Base-by-base conservation (phyloP, 2,888 invertebrate genomes). In the Tineola bisselliella region DNA sequence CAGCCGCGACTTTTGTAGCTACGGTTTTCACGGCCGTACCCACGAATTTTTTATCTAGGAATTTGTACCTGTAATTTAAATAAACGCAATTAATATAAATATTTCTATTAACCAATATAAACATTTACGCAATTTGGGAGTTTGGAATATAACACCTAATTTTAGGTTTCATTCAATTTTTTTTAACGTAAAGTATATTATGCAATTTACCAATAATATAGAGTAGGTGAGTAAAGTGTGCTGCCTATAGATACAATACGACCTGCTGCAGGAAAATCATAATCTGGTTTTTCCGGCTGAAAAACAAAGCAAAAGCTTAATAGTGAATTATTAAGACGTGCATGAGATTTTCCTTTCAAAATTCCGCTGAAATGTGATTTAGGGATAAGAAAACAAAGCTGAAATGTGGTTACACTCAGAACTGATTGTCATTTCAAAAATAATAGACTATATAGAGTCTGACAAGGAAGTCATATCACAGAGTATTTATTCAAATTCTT, bases 41-140 rank as follows among this genome's bases (percentile, higher is more conserved):
- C 0, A 88, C 88, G 66, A 91, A 91, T 64, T 88, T 90, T 62
- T 80, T 84, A 75, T 95, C 95, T 64, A 95, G 75, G 88, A 91
- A 93, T 81, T 89, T 91, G 77, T 95, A 95, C 94, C 95, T 95
- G 70, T 60, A 76, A 48, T 17, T 43, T 2, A 5, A 5, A 79
- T 64, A 62, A 64, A 30, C 12, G 4, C 13, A 19, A 30, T 52
- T 30, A n/a, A n/a, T n/a, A n/a, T n/a, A n/a, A n/a, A n/a, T n/a
- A n/a, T n/a, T n/a, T n/a, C n/a, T n/a, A n/a, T n/a, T n/a, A n/a
- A n/a, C n/a, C n/a, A n/a, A n/a, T n/a, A n/a, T n/a, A n/a, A n/a
- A n/a, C n/a, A n/a, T n/a, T n/a, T n/a, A n/a, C n/a, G n/a, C n/a
- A n/a, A n/a, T n/a, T n/a, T n/a, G n/a, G n/a, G n/a, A n/a, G n/a